Base-by-base conservation (phyloP, 30 jellyfish, hydroid and myxozoan genomes). In the Sanderia malayensis region DNA sequence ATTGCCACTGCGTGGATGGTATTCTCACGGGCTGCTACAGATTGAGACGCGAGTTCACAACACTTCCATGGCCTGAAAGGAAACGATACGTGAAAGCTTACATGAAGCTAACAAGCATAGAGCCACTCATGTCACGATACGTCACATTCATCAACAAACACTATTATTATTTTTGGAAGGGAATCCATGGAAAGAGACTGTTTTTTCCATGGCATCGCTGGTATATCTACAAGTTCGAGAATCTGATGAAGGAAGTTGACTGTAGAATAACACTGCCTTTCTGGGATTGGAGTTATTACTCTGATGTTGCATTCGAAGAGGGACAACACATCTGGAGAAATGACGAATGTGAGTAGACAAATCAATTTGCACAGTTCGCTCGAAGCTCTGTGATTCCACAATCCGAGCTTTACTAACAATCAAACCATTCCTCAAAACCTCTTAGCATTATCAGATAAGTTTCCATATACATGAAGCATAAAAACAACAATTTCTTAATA, bases 131-230 rank as follows among this genome's bases (percentile, higher is more conserved):
- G 64, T 72, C 85, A 21, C 63, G 86, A 31, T 90, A 76, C 53
- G 71, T 67, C 15, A 61, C 70, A 53, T 83, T 76, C 31, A 80
- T 90, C 17, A 25, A 27, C 30, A 83, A 67, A 80, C 98, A 90
- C 61, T 67, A 44, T 15, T 62, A 68, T 13, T 88, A 84, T 57
- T 88, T 88, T 59, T 88, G 97, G 81, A 64, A 91, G 89, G 97
- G 97, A 25, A 73, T 83, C 6, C 95, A 83, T 52, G 32, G 59
- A 28, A 41, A 30, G 20, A 72, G 74, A 2, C 45, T 41, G 49
- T 83, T 83, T 57, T 61, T 73, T 1, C 95, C 95, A 6, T 83
- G 95, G 95, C 95, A 83, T 66, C 92, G 95, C 19, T 83, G 95
- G 95, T 83, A 65, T 44, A 53, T 83, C 10, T 67, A 74, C 27